These are phyloP conservation scores for Nothobranchius kuhntae DNA, from an alignment of 2,113 vertebrate species.

Conservation along the genomic window DNA sequence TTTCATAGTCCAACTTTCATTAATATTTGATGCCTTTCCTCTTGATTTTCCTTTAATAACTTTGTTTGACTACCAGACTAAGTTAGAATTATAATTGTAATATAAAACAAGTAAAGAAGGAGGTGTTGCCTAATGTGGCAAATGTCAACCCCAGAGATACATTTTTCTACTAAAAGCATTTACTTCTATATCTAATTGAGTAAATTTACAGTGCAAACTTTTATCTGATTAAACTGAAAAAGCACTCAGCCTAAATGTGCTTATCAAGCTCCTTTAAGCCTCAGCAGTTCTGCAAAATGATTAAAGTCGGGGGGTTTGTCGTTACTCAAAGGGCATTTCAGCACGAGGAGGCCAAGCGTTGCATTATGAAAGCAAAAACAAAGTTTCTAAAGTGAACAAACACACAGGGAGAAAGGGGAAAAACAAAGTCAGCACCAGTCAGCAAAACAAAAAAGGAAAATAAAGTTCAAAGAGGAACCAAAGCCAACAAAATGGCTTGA, in stretches of 20 bases:
- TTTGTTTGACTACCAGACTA: no score
- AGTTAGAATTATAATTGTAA: no score
- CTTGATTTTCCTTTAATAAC: no score
- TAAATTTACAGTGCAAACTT: background rate
- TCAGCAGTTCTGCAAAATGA: background rate
- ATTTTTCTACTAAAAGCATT: no score
- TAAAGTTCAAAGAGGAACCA: background rate
- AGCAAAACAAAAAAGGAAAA: background rate
- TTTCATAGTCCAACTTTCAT: no score
- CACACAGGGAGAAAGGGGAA: background rate
- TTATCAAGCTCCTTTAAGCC: background rate
- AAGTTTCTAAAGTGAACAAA: background rate
- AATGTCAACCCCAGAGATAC: no score
- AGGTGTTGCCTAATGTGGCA: no score
- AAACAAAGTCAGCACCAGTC: background rate
- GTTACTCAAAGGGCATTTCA: background rate
- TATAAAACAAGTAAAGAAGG: no score
- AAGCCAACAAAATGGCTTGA: background rate
- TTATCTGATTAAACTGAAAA: background rate
- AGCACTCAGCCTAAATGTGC: background rate
- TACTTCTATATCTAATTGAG: no score
- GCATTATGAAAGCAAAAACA: background rate
- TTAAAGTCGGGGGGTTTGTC: background rate
- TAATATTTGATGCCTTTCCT: no score
- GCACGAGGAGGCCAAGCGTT: background rate